A percentile compares a stretch with the other conserved stretches of the same genome.
phyloP scores from a whole-genome alignment of 2,888 invertebrate species.

The Theodoxus fluviatilis region DNA sequence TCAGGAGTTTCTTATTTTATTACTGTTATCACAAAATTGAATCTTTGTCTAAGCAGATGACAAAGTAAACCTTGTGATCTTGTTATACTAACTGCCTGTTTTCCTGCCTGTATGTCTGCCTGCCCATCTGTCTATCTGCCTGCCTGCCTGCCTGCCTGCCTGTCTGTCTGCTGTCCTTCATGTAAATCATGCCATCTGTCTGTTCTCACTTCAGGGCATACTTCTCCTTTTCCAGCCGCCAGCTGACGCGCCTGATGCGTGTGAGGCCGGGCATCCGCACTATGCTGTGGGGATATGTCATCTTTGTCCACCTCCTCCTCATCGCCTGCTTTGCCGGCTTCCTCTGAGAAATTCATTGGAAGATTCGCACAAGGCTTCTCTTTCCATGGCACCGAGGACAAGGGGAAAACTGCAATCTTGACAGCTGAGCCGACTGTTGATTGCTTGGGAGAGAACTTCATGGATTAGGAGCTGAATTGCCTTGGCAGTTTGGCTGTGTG shows the following conservation, averaged over 20 bases:
- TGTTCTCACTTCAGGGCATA: constrained; percentile 42
- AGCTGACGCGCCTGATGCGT: constrained; percentile 41
- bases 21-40: too few species aligned
- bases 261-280: constrained; percentile 43
- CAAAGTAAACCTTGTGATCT: too few species aligned
- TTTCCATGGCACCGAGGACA: neutral
- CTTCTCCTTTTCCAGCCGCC: constrained; percentile 49
- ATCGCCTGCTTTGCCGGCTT: constrained; percentile 43
- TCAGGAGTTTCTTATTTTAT: too few species aligned
- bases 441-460: too few species aligned
- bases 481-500: too few species aligned
- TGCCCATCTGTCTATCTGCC: too few species aligned
- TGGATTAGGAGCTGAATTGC: too few species aligned
- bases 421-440: too few species aligned
- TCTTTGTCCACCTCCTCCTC: constrained; percentile 41
- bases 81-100: too few species aligned
- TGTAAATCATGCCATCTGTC: constrained; percentile 20
- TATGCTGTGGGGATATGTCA: constrained; percentile 44
- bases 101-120: too few species aligned
- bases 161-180: neutral
- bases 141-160: too few species aligned
- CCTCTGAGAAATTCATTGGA: constrained; percentile 32
- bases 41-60: too few species aligned
- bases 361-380: neutral
- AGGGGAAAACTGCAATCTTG: neutral